phyloP scores from a whole-genome alignment of 2,113 vertebrate genomes.

The Pollimyrus isidori region DNA sequence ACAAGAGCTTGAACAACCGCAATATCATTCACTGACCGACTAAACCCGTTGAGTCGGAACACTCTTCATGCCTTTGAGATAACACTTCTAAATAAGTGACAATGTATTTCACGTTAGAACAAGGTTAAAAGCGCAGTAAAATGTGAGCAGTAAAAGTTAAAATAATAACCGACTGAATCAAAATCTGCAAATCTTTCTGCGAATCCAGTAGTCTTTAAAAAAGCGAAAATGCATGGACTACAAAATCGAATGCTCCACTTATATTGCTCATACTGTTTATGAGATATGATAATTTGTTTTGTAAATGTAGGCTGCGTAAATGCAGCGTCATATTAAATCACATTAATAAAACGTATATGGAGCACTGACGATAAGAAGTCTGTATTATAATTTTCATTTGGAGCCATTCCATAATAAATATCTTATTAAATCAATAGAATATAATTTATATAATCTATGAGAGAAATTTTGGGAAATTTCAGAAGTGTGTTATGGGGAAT shows the following conservation, averaged over 20 bases:
- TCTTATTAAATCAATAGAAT: not conserved
- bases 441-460: not conserved
- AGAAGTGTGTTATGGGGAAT: not conserved
- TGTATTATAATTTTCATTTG: not conserved
- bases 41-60: not conserved
- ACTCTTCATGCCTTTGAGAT: not conserved
- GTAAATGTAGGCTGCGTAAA: not conserved
- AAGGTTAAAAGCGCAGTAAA: not conserved
- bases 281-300: not conserved
- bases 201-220: not conserved
- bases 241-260: not conserved
- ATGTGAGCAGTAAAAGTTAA: not conserved
- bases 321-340: not conserved
- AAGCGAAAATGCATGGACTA: not conserved
- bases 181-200: not conserved
- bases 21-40: not conserved
- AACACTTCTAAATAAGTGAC: not conserved
- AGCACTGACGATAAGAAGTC: not conserved
- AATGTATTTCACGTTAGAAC: not conserved
- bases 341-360: not conserved
- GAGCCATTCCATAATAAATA: not conserved
- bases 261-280: not conserved
- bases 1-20: not conserved
- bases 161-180: not conserved
- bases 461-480: not conserved